Conservation (phyloP, 1,140 invertebrate genomes). For the Macrobrachium rosenbergii region DNA sequence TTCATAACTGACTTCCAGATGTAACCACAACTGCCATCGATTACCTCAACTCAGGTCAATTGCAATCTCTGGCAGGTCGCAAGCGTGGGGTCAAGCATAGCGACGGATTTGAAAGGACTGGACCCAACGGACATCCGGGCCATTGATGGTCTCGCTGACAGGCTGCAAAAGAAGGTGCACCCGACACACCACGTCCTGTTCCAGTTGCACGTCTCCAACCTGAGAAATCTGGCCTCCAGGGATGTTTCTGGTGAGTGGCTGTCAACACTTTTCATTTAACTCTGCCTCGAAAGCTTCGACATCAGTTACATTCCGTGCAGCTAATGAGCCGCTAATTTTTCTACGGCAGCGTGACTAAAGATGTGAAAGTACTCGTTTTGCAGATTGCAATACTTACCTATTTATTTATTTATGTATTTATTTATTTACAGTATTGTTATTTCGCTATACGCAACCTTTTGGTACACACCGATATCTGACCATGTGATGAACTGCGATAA, state of each 20-base stretch:
- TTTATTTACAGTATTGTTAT: too few species aligned
- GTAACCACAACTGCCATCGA: background rate
- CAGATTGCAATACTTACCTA: too few species aligned
- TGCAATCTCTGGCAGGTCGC: conserved; percentile 18
- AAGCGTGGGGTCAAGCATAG: conserved; percentile 5
- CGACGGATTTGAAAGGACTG: background rate
- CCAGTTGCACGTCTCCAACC: conserved; percentile 44
- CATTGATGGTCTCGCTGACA: background rate
- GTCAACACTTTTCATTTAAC: background rate
- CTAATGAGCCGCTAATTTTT: background rate
- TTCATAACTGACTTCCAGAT: background rate
- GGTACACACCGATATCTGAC: too few species aligned
- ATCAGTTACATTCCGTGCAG: background rate
- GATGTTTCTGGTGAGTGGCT: conserved; percentile 23
- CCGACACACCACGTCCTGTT: conserved; percentile 47
- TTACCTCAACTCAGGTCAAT: background rate
- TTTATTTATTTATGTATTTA: too few species aligned
- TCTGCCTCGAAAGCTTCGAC: background rate
- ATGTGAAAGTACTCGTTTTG: too few species aligned
- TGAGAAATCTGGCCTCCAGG: conserved; percentile 30
- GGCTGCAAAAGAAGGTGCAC: background rate
- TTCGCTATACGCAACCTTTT: too few species aligned
- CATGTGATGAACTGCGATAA: too few species aligned
- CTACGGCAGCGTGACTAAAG: too few species aligned
- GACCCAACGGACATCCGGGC: background rate